phyloP scores from a whole-genome alignment of 1,140 invertebrate species.

The Cyclargus thomasi region DNA sequence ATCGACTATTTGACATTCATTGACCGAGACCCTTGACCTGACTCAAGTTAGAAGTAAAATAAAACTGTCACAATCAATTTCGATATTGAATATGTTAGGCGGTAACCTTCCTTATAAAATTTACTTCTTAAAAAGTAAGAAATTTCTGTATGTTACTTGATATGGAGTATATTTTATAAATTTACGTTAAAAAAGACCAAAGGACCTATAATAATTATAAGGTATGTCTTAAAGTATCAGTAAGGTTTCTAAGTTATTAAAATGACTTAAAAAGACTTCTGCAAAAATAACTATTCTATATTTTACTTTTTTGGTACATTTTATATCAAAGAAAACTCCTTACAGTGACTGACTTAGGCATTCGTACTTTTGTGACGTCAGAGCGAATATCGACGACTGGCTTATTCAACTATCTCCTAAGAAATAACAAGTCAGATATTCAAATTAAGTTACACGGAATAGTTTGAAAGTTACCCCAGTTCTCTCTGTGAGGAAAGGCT shows the following conservation, averaged over 20 bases:
- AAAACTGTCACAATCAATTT: background rate
- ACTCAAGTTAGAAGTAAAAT: background rate
- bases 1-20: background rate
- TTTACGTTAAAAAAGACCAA: no score
- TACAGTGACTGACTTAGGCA: background rate
- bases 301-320: no score
- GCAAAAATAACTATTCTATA: no score
- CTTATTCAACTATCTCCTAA: background rate
- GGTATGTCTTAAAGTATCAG: no score
- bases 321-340: no score
- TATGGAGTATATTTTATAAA: no score
- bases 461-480: constrained; percentile 10
- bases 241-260: no score
- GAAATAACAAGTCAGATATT: background rate
- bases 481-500: constrained; percentile 9
- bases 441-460: constrained; percentile 8
- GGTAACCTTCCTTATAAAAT: background rate
- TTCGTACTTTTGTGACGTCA: background rate
- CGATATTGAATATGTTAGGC: background rate
- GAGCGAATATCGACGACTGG: background rate
- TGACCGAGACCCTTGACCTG: background rate
- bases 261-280: no score
- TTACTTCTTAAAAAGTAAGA: no score
- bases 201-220: no score
- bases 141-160: no score